phyloP scores from a whole-genome alignment of 2,888 invertebrate species.

The Gastrophysa polygoni region DNA sequence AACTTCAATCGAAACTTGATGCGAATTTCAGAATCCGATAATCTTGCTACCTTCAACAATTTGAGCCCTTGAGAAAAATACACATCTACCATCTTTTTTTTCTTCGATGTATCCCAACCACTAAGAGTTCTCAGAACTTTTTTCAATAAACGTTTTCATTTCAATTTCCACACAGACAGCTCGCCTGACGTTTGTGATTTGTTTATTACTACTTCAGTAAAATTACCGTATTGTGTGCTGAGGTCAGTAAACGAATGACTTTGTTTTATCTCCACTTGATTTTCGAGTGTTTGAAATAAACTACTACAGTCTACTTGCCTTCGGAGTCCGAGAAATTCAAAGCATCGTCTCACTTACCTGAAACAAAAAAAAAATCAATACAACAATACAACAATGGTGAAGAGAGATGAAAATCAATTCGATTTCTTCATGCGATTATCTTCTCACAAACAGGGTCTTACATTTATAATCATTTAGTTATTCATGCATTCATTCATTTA shows the following conservation, averaged over 20 bases:
- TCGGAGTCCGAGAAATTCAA: background rate
- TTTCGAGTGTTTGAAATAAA: background rate
- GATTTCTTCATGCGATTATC: no score
- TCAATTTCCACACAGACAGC: constrained; percentile 12
- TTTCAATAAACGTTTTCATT: constrained; percentile 14
- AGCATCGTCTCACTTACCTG: background rate
- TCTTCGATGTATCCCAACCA: no score
- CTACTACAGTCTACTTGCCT: background rate
- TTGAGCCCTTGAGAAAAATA: no score
- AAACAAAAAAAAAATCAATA: background rate
- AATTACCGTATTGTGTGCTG: background rate
- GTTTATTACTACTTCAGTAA: constrained; percentile 14
- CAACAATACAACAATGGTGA: background rate
- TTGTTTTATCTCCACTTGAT: background rate
- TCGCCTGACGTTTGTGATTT: constrained; percentile 9
- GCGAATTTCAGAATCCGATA: no score
- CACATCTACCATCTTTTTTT: no score
- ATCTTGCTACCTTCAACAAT: no score
- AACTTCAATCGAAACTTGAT: no score
- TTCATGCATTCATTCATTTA: no score
- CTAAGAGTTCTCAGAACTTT: constrained; percentile 4
- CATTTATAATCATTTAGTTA: no score
- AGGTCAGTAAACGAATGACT: background rate
- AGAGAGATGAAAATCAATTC: no score
- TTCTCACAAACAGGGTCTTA: no score